Percentiles rank a stretch among this genome's conserved stretches.
phyloP scores from a whole-genome alignment of 2,113 vertebrate species.

The Caloenas nicobarica region DNA sequence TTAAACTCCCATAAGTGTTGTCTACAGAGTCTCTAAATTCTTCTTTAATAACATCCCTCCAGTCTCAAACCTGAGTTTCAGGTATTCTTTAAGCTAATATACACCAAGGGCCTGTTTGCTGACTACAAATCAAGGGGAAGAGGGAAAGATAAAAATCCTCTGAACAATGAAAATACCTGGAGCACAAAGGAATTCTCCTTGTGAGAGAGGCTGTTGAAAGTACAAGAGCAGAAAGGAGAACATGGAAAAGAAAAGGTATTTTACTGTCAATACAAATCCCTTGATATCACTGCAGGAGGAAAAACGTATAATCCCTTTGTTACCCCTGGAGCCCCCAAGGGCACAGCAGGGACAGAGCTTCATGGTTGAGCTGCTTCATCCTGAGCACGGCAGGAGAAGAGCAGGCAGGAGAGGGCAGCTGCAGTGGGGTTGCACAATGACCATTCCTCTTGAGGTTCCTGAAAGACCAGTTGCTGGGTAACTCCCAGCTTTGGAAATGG shows the following conservation, averaged over 20 bases:
- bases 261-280: background rate
- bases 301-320: background rate
- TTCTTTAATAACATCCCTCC: background rate
- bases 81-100: background rate
- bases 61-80: background rate
- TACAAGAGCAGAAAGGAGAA: background rate
- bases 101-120: background rate
- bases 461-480: background rate
- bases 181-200: background rate
- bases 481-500: background rate
- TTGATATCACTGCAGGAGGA: background rate
- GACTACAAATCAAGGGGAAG: background rate
- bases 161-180: background rate
- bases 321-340: background rate
- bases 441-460: background rate
- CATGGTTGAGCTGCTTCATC: background rate
- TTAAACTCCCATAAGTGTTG: background rate
- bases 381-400: background rate
- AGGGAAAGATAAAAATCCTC: background rate
- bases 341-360: background rate
- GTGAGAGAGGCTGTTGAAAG: background rate
- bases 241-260: background rate
- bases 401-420: background rate
- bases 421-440: fast-evolving
- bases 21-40: background rate